Conservation (phyloP, 1,140 invertebrate species). For the Drosophila rhopaloa region DNA sequence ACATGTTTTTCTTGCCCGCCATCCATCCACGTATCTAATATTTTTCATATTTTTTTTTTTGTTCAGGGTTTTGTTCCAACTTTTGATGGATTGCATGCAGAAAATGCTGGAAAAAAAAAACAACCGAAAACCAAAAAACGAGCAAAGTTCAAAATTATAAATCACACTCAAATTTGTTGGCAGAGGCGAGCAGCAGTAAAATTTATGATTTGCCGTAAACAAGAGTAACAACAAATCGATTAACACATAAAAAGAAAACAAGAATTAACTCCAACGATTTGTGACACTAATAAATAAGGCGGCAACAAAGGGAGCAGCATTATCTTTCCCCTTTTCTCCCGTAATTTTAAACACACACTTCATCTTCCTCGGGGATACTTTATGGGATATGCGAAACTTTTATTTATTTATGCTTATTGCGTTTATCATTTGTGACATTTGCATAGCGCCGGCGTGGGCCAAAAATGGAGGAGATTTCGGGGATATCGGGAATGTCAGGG, state of each 20-base stretch:
- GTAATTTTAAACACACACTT: slow-evolving; percentile 44
- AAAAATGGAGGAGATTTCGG: slow-evolving; percentile 27
- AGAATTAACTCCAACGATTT: slow-evolving; percentile 70
- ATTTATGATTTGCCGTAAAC: slow-evolving; percentile 67
- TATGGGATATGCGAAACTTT: slow-evolving; percentile 40
- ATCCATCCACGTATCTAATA: slow-evolving; percentile 2
- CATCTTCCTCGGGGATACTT: slow-evolving; percentile 28
- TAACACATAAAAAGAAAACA: slow-evolving; percentile 58
- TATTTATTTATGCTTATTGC: slow-evolving; percentile 81
- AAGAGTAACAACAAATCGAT: slow-evolving; percentile 62
- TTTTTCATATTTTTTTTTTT: background rate
- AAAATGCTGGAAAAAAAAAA: slow-evolving; percentile 10
- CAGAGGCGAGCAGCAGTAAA: slow-evolving; percentile 13
- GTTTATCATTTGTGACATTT: slow-evolving; percentile 81
- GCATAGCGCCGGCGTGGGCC: slow-evolving; percentile 68
- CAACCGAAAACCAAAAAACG: slow-evolving; percentile 17
- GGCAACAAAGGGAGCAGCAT: slow-evolving; percentile 26
- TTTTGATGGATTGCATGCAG: slow-evolving; percentile 70
- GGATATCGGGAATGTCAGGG: slow-evolving; percentile 19
- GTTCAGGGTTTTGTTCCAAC: slow-evolving; percentile 21
- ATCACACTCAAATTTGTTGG: slow-evolving; percentile 69
- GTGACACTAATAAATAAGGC: slow-evolving; percentile 80
- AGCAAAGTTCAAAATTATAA: slow-evolving; percentile 65
- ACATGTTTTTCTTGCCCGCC: slow-evolving; percentile 55
- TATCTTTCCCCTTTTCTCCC: slow-evolving; percentile 10